Evolutionary conservation across 2,113 vertebrate genomes (phyloP), one percentile per base, ranked within the genome.

Genomic region (Columba livia): DNA sequence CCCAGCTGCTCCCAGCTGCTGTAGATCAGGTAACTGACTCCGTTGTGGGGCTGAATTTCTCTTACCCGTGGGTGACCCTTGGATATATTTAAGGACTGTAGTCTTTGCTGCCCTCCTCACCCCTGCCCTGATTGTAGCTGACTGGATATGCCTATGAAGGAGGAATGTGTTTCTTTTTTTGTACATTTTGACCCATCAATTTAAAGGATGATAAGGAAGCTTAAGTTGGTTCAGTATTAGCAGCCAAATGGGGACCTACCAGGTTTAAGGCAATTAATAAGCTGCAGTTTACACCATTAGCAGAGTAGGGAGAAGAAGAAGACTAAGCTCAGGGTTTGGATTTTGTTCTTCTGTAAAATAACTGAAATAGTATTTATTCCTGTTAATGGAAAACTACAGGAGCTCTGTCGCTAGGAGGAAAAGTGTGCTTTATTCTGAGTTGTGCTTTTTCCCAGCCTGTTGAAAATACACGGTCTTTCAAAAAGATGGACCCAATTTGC

Each of bases 71-170:
- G 21, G 31, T 73, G 13, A 78, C 2, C 2, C 26, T 47, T 58
- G 62, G 54, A 15, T 93, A 0, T 83, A 66, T 88, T 80, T 81
- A 66, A 82, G 51, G 38, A 44, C 50, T 66, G 50, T 10, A 57
- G 42, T 53, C 36, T 53, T 25, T 20, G 17, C 6, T 4, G 44
- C 2, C 0, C 1, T 1, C 7, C 1, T 11, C 13, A 11, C 10
- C 11, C 1, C 44, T 47, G 44, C 44, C 44, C 42, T 1, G 5
- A 1, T 17, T 87, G 14, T 14, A 54, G 16, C 25, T 81, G 28
- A 9, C 9, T 58, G 4, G 12, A 32, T 84, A 29, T 56, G 38
- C 5, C 3, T 25, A 1, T 29, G 19, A 62, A 84, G 23, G 8
- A 26, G 17, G 71, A 47, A 16, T 42, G 17, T 1, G 17, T 42